A percentile compares a stretch with the other conserved stretches of the same genome.
Evolutionary conservation across 37 sponge, comb jelly and placozoan species (phyloP).

Genomic region (Beroe ovata): DNA sequence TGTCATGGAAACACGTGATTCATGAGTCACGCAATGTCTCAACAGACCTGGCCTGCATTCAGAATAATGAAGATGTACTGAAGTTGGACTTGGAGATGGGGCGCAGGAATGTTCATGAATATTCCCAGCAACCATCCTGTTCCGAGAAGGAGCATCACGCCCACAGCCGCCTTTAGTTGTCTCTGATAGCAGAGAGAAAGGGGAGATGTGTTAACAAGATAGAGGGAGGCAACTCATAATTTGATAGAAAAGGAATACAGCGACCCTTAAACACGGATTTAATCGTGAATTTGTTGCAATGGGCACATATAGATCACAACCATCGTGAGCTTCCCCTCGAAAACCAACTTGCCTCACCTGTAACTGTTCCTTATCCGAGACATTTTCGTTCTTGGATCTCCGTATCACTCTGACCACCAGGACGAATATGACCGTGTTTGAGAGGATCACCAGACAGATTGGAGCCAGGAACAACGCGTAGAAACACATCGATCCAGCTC

Average conservation of each 20-base stretch:
- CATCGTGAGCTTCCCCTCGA: no score
- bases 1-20: neutral
- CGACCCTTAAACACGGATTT: no score
- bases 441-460: neutral
- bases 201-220: no score
- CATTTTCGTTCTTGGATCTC: slow-evolving; percentile 14
- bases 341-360: no score
- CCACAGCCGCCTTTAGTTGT: slow-evolving; percentile 50
- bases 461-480: slow-evolving; percentile 44
- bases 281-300: no score
- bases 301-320: no score
- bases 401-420: slow-evolving; percentile 45
- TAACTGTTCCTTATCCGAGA: slow-evolving; percentile 26
- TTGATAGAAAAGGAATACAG: no score
- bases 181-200: slow-evolving; percentile 35
- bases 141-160: slow-evolving; percentile 54
- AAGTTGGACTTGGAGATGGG: slow-evolving; percentile 2
- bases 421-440: slow-evolving; percentile 13
- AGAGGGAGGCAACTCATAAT: no score
- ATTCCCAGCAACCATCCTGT: slow-evolving; percentile 57
- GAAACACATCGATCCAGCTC: neutral
- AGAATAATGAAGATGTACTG: slow-evolving; percentile 55
- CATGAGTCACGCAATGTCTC: no score
- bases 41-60: slow-evolving; percentile 53
- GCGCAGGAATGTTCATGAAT: slow-evolving; percentile 66